Base-by-base conservation (phyloP, 35 echinoderm and acorn worm genomes). In the Heliocidaris erythrogramma region DNA sequence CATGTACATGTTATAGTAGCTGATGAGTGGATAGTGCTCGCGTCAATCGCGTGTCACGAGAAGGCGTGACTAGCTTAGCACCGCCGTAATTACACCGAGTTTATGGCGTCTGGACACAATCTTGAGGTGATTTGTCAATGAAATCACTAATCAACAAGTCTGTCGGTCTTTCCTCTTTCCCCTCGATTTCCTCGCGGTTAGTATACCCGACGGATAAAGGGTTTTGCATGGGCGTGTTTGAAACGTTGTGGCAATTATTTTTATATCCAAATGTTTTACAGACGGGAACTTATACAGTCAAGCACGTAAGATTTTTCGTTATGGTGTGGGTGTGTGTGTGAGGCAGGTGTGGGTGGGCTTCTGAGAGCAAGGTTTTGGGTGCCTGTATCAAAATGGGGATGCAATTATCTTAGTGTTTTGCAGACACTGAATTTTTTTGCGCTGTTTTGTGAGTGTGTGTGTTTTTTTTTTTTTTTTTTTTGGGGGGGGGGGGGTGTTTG, bases 101-200 rank as follows among this genome's bases (percentile, higher is more conserved):
- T 78, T 78, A 78, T 78, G n/a, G 65, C 65, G 65, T 78, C 65
- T 78, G 65, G 65, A 2, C 27, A 24, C 65, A 17, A 78, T 78
- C 65, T 78, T 78, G 65, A 27, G 65, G 65, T 78, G 65, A 78
- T 78, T 78, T 78, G 65, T 78, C 65, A 78, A 78, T 78, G 65
- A 78, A 78, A 78, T 78, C 65, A 78, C 65, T 78, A 78, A 78
- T 78, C 65, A 78, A 78, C 65, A 78, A 78, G 65, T 78, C 65
- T 78, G n/a, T 78, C 27, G 27, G 65, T 78, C 65, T 17, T 78
- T 78, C 65, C 65, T 24, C 17, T 78, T 78, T 21, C 65, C 27
- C 18, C 21, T 78, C 27, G 65, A 78, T 78, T 78, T 78, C 65
- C 65, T 78, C 27, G 65, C 65, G 65, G 65, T 78, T 78, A n/a